phyloP scores from a whole-genome alignment of 2,888 invertebrate species.

The Agriotes lineatus region DNA sequence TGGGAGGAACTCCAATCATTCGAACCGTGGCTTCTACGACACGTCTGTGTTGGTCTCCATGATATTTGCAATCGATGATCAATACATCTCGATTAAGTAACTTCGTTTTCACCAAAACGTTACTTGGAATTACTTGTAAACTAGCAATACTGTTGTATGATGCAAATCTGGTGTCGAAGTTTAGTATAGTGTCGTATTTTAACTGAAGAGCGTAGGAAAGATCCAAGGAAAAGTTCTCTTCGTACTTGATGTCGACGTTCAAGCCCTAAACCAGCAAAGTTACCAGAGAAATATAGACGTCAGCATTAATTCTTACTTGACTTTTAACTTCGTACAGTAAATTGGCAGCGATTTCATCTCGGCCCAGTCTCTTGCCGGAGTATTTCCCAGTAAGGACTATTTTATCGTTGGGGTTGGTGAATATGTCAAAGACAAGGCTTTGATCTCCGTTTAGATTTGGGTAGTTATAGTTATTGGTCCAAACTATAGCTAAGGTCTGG shows the following conservation, averaged over 20 bases:
- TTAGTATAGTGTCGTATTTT: slow-evolving; percentile 45
- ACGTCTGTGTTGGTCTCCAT: too few species aligned
- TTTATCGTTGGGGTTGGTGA: slow-evolving; percentile 70
- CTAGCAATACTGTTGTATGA: slow-evolving; percentile 52
- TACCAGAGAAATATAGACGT: too few species aligned
- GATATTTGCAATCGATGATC: slow-evolving; percentile 65
- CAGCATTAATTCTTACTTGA: slow-evolving; percentile 60
- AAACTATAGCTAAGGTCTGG: too few species aligned
- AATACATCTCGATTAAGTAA: slow-evolving; percentile 69
- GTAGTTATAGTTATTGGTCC: too few species aligned
- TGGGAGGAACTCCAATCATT: background rate
- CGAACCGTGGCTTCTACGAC: background rate
- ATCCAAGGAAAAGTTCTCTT: slow-evolving; percentile 47
- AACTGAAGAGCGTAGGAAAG: slow-evolving; percentile 34
- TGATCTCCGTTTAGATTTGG: too few species aligned
- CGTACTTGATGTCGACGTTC: slow-evolving; percentile 53
- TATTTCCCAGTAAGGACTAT: slow-evolving; percentile 63
- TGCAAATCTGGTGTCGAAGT: slow-evolving; percentile 51
- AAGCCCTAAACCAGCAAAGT: slow-evolving; percentile 49
- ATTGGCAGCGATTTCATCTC: slow-evolving; percentile 65
- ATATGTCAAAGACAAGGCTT: slow-evolving; percentile 10
- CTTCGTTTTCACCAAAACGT: slow-evolving; percentile 56
- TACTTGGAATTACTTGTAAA: slow-evolving; percentile 49
- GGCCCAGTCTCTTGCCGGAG: slow-evolving; percentile 40
- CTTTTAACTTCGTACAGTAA: slow-evolving; percentile 65